A percentile compares a stretch with the other conserved stretches of the same genome.
Evolutionary conservation across 2,113 vertebrate genomes (phyloP).

Genomic region (Stegastes partitus): DNA sequence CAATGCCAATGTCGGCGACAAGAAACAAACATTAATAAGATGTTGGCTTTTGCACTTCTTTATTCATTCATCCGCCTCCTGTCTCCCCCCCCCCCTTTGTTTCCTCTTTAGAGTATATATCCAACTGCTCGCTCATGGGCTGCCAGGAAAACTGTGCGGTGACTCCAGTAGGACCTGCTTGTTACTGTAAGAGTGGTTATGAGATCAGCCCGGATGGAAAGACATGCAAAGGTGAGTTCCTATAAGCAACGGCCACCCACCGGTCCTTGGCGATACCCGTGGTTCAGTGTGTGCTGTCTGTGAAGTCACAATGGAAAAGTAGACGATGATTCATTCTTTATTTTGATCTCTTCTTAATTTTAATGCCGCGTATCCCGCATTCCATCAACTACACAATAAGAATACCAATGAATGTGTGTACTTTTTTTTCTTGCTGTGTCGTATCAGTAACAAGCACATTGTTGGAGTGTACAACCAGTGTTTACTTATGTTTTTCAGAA

Average conservation of each 20-base stretch:
- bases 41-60: background rate
- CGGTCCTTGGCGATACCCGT: background rate
- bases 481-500: conserved; percentile 30
- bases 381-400: background rate
- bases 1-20: background rate
- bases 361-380: too few relatives aligned
- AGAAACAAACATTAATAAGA: conserved; percentile 6
- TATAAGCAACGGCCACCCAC: background rate
- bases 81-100: background rate
- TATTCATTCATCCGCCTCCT: background rate
- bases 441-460: background rate
- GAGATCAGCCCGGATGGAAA: conserved; percentile 90
- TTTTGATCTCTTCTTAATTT: background rate
- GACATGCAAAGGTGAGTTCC: conserved; percentile 91
- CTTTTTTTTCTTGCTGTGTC: too few relatives aligned
- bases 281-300: background rate
- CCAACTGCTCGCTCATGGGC: conserved; percentile 87
- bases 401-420: background rate
- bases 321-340: background rate
- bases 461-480: background rate
- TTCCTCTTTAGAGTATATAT: conserved; percentile 80
- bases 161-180: conserved; percentile 86
- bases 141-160: conserved; percentile 93
- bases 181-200: conserved; percentile 93
- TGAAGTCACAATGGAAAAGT: background rate